A percentile compares a stretch with the other conserved stretches of the same genome.
phyloP scores from a whole-genome alignment of 2,797 vertebrate species.

The Emys orbicularis region DNA sequence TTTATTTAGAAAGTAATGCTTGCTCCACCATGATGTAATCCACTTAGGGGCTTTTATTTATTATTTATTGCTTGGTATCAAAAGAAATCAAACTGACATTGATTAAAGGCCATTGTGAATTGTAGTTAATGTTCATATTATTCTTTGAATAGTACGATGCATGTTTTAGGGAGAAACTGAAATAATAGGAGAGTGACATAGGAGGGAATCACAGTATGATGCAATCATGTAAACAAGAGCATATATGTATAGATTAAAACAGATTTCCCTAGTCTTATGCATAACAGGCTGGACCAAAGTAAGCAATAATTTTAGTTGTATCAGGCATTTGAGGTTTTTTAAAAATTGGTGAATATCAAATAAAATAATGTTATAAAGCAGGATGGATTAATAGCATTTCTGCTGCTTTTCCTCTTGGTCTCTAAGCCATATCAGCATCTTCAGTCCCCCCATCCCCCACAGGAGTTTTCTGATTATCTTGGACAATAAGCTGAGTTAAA shows the following conservation, averaged over 20 bases:
- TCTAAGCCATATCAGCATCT: constrained; percentile 47
- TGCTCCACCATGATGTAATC: constrained; percentile 45
- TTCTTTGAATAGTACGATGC: constrained; percentile 60
- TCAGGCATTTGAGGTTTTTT: background rate
- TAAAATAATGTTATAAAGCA: constrained; percentile 23
- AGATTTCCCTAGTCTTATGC: constrained; percentile 30
- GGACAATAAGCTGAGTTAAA: constrained; percentile 37
- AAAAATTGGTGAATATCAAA: background rate
- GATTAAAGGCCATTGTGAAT: constrained; percentile 79
- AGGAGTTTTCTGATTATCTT: constrained; percentile 3
- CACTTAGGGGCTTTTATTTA: constrained; percentile 63
- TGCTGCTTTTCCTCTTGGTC: constrained; percentile 35
- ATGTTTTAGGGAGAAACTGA: constrained; percentile 57
- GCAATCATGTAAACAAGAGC: constrained; percentile 79
- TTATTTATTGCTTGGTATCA: constrained; percentile 83
- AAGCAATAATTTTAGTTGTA: constrained; percentile 34
- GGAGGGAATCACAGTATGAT: constrained; percentile 79
- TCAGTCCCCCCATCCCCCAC: background rate
- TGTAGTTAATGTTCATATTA: constrained; percentile 61
- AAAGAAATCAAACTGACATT: constrained; percentile 77
- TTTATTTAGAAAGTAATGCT: constrained; percentile 65
- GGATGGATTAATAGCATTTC: background rate
- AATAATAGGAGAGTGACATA: constrained; percentile 57
- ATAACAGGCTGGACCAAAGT: constrained; percentile 39
- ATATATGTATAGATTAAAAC: constrained; percentile 47